Base-by-base conservation (phyloP, 2,797 vertebrate genomes). In the Melanotaenia trifasciata region DNA sequence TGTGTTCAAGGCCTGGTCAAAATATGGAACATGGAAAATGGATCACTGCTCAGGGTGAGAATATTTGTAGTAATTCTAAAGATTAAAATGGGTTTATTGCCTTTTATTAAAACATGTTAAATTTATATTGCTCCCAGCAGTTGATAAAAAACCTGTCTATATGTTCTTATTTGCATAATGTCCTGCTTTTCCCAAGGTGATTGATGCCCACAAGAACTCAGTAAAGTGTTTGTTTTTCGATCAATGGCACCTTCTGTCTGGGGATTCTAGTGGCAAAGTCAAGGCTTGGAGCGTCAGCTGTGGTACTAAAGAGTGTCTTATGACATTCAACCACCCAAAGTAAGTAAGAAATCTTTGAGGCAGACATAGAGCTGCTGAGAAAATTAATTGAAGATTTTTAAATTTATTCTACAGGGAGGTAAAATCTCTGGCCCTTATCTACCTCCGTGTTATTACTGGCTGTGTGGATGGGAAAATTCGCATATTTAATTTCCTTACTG, bases 401-500 rank as follows among this genome's bases (percentile, higher is more conserved):
- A 57, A 57, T n/a, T 5, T 0, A n/a, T 24, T 35, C 6, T 77
- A n/a, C 74, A 99, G 97, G 91, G 96, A 94, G 76, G 96, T 98
- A 0, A 90, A 92, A 30, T 93, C 95, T 0, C 71, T 98, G 87
- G 90, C 91, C 10, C 92, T 96, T 22, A 73, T 94, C 53, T 97
- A 94, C 83, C 96, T 99, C 51, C 86, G 96, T n/a, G 94, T 97
- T 35, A 68, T 98, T 84, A 98, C 95, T 0, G 96, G 95, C 78
- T 98, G 97, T 33, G 91, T 80, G 1, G 97, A 99, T 0, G 97
- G 97, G 53, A 96, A 94, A 87, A 95, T 98, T 64, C 93, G 96
- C 1, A 90, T 98, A 35, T 98, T 98, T 68, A 96, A 93, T 77
- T 95, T 96, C 80, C 90, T 98, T 71, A 95, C 89, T 0, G 96